These are phyloP conservation scores for Myiozetetes cayanensis DNA, from an alignment of 2,113 vertebrate genomes.

Conservation along the genomic window DNA sequence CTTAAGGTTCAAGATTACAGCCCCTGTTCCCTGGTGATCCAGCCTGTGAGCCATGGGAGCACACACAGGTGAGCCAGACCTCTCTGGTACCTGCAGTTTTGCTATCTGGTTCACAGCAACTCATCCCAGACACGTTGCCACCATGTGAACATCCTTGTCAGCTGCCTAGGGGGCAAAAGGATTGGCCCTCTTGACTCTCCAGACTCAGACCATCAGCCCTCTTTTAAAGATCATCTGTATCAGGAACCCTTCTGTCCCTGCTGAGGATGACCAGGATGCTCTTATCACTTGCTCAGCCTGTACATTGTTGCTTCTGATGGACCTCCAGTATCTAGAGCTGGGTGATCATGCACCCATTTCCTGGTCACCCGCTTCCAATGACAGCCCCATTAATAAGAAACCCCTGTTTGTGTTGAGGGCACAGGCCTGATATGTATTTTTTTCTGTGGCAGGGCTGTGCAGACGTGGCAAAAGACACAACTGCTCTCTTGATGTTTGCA, in stretches of 20 bases:
- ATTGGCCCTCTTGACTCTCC: background rate
- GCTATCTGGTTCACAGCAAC: background rate
- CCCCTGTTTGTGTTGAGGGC: background rate
- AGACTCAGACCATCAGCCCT: background rate
- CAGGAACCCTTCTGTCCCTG: background rate
- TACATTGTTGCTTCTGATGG: background rate
- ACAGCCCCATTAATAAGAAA: background rate
- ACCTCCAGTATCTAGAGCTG: background rate
- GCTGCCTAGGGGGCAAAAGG: background rate
- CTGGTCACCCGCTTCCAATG: background rate
- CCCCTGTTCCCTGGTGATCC: fast-evolving
- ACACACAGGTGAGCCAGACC: background rate
- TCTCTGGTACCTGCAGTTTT: background rate
- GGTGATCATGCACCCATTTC: fast-evolving
- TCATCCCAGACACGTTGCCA: background rate
- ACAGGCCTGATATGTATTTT: background rate
- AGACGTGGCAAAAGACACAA: conserved; percentile 3
- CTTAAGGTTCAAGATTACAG: background rate
- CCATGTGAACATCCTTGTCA: background rate
- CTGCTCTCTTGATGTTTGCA: background rate
- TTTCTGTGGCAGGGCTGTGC: background rate
- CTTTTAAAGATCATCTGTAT: background rate
- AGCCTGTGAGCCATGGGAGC: background rate
- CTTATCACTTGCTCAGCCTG: background rate
- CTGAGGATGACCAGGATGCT: background rate